Evolutionary conservation across 2,797 vertebrate species (phyloP).

Genomic region (Petrocephalus schoutedeni): DNA sequence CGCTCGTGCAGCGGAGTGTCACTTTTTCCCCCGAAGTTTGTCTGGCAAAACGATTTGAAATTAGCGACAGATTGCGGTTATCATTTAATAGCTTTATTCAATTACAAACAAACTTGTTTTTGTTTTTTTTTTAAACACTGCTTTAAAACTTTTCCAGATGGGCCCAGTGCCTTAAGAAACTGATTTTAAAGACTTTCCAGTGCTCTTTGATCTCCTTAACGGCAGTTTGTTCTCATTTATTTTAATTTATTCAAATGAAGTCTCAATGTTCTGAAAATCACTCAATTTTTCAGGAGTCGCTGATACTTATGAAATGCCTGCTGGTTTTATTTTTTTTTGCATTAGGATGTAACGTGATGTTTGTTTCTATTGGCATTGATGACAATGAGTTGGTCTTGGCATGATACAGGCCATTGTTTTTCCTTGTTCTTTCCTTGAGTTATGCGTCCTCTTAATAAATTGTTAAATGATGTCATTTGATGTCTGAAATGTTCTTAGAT

Average conservation of each 20-base stretch:
- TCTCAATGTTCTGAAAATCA: not conserved
- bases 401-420: not conserved
- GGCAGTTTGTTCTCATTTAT: not conserved
- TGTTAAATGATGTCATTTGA: not conserved
- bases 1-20: not conserved
- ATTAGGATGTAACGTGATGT: not conserved
- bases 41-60: not conserved
- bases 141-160: constrained; percentile 16
- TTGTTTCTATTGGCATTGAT: not conserved
- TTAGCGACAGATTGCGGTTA: constrained; percentile 3
- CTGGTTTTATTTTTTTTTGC: not conserved
- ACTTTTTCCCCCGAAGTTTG: not conserved
- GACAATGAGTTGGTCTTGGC: not conserved
- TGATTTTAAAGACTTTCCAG: not conserved
- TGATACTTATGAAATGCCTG: not conserved
- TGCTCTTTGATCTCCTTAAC: not conserved
- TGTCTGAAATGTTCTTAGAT: not conserved
- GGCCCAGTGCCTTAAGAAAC: not conserved
- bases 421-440: not conserved
- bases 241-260: not conserved
- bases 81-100: constrained; percentile 15
- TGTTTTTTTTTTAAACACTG: not conserved
- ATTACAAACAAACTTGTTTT: not conserved
- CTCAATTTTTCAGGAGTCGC: not conserved
- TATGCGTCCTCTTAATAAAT: not conserved